phyloP scores from a whole-genome alignment of 2,113 vertebrate genomes.

The Turnix velox region DNA sequence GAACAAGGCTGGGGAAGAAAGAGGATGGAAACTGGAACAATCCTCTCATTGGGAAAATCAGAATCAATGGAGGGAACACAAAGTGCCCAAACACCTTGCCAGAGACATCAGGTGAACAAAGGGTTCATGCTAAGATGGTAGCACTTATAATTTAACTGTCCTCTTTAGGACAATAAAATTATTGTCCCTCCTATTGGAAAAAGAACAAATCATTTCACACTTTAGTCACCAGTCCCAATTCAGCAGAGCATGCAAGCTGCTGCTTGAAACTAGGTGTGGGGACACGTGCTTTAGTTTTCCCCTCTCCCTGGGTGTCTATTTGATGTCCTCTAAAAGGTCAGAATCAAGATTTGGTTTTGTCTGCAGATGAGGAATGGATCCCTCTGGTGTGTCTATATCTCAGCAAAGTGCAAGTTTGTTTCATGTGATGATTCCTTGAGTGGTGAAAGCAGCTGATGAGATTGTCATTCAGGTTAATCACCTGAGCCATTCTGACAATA shows the following conservation, averaged over 20 bases:
- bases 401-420: neutral
- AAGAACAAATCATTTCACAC: neutral
- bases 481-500: neutral
- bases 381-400: neutral
- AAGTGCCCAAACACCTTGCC: neutral
- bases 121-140: neutral
- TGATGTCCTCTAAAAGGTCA: neutral
- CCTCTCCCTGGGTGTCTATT: neutral
- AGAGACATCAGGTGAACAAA: neutral
- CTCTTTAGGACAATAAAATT: neutral
- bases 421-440: neutral
- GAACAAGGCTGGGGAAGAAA: neutral
- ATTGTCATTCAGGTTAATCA: neutral
- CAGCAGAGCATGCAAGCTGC: neutral
- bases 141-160: neutral
- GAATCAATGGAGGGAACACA: neutral
- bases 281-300: neutral
- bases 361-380: neutral
- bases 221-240: neutral
- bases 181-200: neutral
- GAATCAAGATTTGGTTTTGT: neutral
- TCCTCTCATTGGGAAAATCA: neutral
- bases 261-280: neutral
- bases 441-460: neutral
- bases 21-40: neutral